Evolutionary conservation across 2,113 vertebrate genomes (phyloP), one percentile per base, ranked within the genome.

Genomic region (Monarcha castaneiventris): DNA sequence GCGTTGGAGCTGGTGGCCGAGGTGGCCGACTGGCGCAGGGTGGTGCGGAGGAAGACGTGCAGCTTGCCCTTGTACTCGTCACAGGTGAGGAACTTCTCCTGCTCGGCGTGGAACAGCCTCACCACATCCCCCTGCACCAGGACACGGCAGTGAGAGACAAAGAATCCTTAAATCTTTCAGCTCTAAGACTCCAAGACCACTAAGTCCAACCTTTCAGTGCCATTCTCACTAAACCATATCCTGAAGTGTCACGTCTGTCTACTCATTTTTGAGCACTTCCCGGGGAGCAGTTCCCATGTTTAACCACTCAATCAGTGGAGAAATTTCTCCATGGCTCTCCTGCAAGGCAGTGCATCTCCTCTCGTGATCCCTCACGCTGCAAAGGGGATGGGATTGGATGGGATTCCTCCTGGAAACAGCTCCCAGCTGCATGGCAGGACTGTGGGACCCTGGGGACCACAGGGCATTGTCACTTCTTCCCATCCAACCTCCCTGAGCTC

Each of bases 1-100:
- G 99, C 99, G 7, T 99, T 99, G 97, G 99, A 99, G 98, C 99
- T 99, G 96, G 99, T 99, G 46, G 99, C 99, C 0, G 99, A 99
- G 18, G 99, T 99, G 32, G 99, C 99, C 0, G 99, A 99, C 95
- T 99, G 99, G 20, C 99, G 98, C 92, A 99, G 98, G 0, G 99
- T 99, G 59, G 99, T 99, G 11, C 99, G 98, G 11, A 99, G 98
- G 89, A 99, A 99, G 18, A 99, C 99, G 16, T 99, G 99, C 21
- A 99, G 97, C 84, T 98, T 99, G 96, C 96, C 96, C 87, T 98
- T 99, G 96, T 99, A 99, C 94, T 99, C 99, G 0, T 99, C 99
- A 2, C 99, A 99, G 3, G 99, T 99, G 89, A 99, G 98, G 94
- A 99, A 99, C 98, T 99, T 99, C 94, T 99, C 99, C 97, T 99